These are phyloP conservation scores for Electrona antarctica DNA, from an alignment of 2,113 vertebrate species.

Conservation along the genomic window DNA sequence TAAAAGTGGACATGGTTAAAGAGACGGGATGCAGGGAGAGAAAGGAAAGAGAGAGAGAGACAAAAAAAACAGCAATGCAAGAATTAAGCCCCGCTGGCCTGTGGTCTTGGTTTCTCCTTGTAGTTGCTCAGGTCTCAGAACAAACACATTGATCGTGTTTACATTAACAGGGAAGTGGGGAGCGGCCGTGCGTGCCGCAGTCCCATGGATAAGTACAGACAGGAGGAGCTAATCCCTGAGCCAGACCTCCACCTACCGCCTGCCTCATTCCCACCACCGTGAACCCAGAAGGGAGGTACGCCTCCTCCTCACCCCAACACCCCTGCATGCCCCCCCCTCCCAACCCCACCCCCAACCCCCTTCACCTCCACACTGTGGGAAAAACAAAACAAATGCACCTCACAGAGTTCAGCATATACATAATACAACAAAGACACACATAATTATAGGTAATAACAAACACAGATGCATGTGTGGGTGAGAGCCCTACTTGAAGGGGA, in stretches of 20 bases:
- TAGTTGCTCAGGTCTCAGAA: constrained; percentile 59
- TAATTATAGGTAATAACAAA: too few relatives aligned
- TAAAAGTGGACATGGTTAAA: not conserved
- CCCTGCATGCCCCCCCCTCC: not conserved
- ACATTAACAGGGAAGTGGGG: constrained; percentile 65
- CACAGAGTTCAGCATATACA: too few relatives aligned
- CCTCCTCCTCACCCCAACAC: constrained; percentile 60
- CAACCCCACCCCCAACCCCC: constrained; percentile 77
- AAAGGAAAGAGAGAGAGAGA: constrained; percentile 15
- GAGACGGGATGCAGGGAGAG: constrained; percentile 5
- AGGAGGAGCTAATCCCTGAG: constrained; percentile 60
- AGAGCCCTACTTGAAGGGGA: too few relatives aligned
- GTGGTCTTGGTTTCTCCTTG: constrained; percentile 46
- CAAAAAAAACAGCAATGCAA: constrained; percentile 16
- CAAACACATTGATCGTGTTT: constrained; percentile 79
- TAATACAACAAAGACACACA: too few relatives aligned
- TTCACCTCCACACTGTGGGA: constrained; percentile 18
- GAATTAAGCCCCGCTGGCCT: constrained; percentile 31
- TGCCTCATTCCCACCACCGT: constrained; percentile 51
- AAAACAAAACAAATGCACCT: too few relatives aligned
- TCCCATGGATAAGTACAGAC: constrained; percentile 52
- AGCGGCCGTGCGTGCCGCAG: constrained; percentile 65
- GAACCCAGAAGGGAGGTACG: constrained; percentile 59
- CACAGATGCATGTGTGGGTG: too few relatives aligned
- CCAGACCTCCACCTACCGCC: constrained; percentile 63